A percentile compares a stretch with the other conserved stretches of the same genome.
phyloP scores from a whole-genome alignment of 2,888 invertebrate genomes.

The Nephrotoma guestfalica region DNA sequence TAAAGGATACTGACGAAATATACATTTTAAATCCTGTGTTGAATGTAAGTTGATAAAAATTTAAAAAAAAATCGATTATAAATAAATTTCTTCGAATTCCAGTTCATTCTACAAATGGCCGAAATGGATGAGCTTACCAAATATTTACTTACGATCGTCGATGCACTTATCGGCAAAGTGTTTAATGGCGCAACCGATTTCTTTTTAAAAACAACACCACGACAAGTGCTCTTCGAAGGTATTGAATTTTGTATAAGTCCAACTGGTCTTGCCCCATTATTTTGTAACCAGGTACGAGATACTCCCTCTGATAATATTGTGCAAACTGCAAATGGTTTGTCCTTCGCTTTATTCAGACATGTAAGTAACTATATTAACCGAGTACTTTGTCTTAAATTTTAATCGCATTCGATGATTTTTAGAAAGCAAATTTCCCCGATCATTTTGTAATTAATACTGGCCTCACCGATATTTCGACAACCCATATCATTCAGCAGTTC shows the following conservation, averaged over 20 bases:
- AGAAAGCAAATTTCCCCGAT: slow-evolving; percentile 48
- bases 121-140: not conserved
- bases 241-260: slow-evolving; percentile 36
- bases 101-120: not conserved
- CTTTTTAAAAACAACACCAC: slow-evolving; percentile 37
- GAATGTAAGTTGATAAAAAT: slow-evolving; percentile 25
- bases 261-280: slow-evolving; percentile 29
- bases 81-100: too few species aligned
- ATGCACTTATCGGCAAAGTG: slow-evolving; percentile 12
- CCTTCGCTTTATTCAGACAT: slow-evolving; percentile 41
- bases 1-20: slow-evolving; percentile 38
- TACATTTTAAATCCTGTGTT: slow-evolving; percentile 31
- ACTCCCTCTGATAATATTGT: slow-evolving; percentile 35
- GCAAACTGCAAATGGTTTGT: slow-evolving; percentile 31
- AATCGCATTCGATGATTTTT: slow-evolving; percentile 18
- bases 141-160: not conserved
- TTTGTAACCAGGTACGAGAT: slow-evolving; percentile 37
- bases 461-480: slow-evolving; percentile 30
- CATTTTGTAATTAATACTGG: slow-evolving; percentile 45
- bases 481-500: slow-evolving; percentile 37
- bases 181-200: slow-evolving; percentile 33
- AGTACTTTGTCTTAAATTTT: too few species aligned
- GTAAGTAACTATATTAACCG: slow-evolving; percentile 32
- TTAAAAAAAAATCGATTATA: too few species aligned
- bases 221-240: slow-evolving; percentile 46